These are phyloP conservation scores for Tetramorium bicarinatum DNA, from an alignment of 2,888 invertebrate genomes.

Conservation along the genomic window DNA sequence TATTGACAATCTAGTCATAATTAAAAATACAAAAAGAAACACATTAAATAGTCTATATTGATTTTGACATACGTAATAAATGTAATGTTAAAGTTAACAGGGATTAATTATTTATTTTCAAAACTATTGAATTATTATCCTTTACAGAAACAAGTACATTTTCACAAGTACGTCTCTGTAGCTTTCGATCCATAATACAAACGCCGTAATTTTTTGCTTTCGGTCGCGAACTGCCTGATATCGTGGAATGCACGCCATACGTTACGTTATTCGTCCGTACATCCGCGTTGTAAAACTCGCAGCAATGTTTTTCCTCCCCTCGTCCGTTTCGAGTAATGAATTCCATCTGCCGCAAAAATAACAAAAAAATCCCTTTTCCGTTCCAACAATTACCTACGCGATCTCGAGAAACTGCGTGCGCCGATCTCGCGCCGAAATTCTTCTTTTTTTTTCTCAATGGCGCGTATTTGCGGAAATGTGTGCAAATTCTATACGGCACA, in stretches of 20 bases:
- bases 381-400: slow-evolving; percentile 38
- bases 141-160: not conserved
- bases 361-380: slow-evolving; percentile 13
- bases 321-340: slow-evolving; percentile 31
- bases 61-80: not conserved
- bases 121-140: not conserved
- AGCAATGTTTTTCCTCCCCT: not conserved
- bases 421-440: not conserved
- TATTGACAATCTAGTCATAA: not conserved
- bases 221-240: not conserved
- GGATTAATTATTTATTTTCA: not conserved
- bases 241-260: not conserved
- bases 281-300: slow-evolving; percentile 8
- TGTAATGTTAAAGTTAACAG: not conserved
- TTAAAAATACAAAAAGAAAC: not conserved
- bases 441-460: not conserved
- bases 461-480: slow-evolving; percentile 36
- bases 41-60: not conserved
- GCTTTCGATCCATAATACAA: not conserved
- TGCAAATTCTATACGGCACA: slow-evolving; percentile 43
- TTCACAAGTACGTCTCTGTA: not conserved
- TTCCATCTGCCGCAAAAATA: slow-evolving; percentile 33
- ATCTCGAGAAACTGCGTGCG: not conserved
- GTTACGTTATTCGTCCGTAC: slow-evolving; percentile 9
- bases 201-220: slow-evolving; percentile 23